A percentile compares a stretch with the other conserved stretches of the same genome.
phyloP scores from a whole-genome alignment of 2,888 invertebrate species.

The Operophtera brumata region DNA sequence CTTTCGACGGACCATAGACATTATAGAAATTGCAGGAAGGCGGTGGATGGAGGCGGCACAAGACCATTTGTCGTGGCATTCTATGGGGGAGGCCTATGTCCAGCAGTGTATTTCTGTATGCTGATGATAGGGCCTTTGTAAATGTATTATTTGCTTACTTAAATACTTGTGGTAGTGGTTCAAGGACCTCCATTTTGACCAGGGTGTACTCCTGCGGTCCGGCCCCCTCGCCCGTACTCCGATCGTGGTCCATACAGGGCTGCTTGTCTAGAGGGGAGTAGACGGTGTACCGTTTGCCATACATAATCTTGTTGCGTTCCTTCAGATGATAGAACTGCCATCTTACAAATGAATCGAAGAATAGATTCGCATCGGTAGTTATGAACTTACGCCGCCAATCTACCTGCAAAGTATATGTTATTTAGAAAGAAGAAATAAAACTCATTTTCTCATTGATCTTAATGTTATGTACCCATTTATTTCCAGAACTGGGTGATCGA shows the following conservation, averaged over 20 bases:
- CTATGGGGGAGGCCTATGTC: too few species aligned
- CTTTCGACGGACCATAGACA: too few species aligned
- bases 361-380: slow-evolving; percentile 98
- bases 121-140: too few species aligned
- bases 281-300: slow-evolving; percentile 98
- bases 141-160: slow-evolving; percentile 69
- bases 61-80: too few species aligned
- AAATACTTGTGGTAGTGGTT: slow-evolving; percentile 86
- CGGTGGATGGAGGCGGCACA: too few species aligned
- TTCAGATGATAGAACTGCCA: slow-evolving; percentile 97
- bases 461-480: too few species aligned
- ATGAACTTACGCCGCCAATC: slow-evolving; percentile 99
- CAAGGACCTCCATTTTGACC: slow-evolving; percentile 92
- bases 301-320: slow-evolving; percentile 93
- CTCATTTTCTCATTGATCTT: too few species aligned
- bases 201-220: slow-evolving; percentile 99
- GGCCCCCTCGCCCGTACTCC: slow-evolving; percentile 97
- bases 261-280: slow-evolving; percentile 98
- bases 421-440: too few species aligned
- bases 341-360: slow-evolving; percentile 97
- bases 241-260: slow-evolving; percentile 99
- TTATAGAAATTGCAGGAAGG: too few species aligned
- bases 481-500: too few species aligned
- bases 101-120: too few species aligned
- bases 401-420: slow-evolving; percentile 79